Evolutionary conservation across 1,140 invertebrate genomes (phyloP).

Genomic region (Manduca sexta): DNA sequence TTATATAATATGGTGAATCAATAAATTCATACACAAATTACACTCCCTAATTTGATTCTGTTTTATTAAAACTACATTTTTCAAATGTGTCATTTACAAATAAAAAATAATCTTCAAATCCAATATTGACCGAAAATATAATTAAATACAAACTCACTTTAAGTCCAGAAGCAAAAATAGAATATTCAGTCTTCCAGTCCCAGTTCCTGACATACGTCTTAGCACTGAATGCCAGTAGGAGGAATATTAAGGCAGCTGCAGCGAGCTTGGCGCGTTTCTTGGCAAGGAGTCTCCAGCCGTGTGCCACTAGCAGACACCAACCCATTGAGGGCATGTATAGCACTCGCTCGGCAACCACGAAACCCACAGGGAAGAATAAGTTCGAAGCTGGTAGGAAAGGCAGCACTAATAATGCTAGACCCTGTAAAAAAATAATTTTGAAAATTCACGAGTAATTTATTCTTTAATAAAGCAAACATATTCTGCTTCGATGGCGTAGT

Average conservation of each 20-base stretch:
- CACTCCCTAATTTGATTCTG: neutral
- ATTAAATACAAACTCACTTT: constrained; percentile 68
- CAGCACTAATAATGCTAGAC: constrained; percentile 88
- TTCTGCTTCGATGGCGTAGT: too few relatives aligned
- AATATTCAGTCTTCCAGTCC: constrained; percentile 95
- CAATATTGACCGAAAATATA: too few relatives aligned
- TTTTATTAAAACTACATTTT: neutral
- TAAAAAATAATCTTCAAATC: too few relatives aligned
- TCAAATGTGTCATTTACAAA: neutral
- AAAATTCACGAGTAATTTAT: too few relatives aligned
- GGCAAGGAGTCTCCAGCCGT: constrained; percentile 77
- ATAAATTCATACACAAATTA: too few relatives aligned
- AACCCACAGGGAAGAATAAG: constrained; percentile 97
- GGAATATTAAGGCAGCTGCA: constrained; percentile 76
- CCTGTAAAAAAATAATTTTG: constrained; percentile 64
- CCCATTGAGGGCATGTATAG: constrained; percentile 98
- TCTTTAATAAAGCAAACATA: too few relatives aligned
- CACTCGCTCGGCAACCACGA: constrained; percentile 96
- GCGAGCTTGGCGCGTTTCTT: constrained; percentile 76
- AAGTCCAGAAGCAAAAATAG: constrained; percentile 93
- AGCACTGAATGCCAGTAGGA: constrained; percentile 80
- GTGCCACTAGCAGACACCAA: constrained; percentile 93
- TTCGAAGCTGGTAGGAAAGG: constrained; percentile 97
- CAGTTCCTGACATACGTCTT: constrained; percentile 91
- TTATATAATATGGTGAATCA: neutral